phyloP scores from a whole-genome alignment of 2,797 vertebrate species.

The Rhinella marina region DNA sequence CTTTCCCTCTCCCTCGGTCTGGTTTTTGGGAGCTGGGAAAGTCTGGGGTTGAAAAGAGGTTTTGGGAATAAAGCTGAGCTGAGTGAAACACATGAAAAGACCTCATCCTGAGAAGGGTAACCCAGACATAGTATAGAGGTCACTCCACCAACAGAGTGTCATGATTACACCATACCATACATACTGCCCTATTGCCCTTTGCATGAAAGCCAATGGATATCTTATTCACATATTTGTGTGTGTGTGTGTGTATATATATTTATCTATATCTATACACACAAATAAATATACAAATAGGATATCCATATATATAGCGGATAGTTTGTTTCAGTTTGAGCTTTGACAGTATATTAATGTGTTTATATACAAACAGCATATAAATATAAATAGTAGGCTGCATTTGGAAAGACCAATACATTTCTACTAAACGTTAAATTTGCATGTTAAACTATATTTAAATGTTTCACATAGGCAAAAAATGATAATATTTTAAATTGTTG shows the following conservation, averaged over 20 bases:
- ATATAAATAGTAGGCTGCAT: too few species aligned
- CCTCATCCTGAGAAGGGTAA: constrained; percentile 70
- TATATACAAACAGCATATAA: too few species aligned
- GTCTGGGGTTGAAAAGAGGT: constrained; percentile 41
- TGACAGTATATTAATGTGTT: too few species aligned
- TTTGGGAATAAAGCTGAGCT: constrained; percentile 62
- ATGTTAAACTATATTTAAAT: neutral
- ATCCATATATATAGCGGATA: too few species aligned
- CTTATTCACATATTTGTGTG: neutral
- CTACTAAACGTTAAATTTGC: neutral
- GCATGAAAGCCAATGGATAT: constrained; percentile 61
- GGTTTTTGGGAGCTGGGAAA: constrained; percentile 49
- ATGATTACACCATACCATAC: constrained; percentile 75
- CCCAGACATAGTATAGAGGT: constrained; percentile 72
- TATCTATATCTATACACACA: constrained; percentile 10
- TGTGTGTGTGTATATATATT: neutral
- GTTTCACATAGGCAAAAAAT: neutral
- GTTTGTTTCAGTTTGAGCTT: too few species aligned
- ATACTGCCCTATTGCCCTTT: constrained; percentile 73
- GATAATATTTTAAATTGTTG: neutral
- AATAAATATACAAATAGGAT: too few species aligned
- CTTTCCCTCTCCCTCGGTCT: constrained; percentile 18
- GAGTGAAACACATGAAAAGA: constrained; percentile 57
- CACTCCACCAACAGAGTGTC: constrained; percentile 70
- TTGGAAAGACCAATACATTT: too few species aligned